Percentiles rank a stretch among this genome's conserved stretches.
phyloP scores from a whole-genome alignment of 1,140 invertebrate genomes.

The Brachionus asplanchnoidis region DNA sequence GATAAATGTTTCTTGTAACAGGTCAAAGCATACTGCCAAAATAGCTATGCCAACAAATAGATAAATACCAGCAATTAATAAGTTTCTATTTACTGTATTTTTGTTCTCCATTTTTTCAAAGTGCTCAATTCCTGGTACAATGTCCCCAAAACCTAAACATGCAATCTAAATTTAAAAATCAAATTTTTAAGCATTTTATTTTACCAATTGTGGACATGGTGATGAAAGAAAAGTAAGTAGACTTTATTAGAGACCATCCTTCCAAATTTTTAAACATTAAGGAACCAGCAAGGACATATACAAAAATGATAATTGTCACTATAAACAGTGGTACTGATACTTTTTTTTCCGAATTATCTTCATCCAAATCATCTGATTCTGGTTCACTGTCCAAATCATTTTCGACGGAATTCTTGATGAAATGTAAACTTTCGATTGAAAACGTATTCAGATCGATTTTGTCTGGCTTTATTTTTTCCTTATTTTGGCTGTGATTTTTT shows the following conservation, averaged over 20 bases:
- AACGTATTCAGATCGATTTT: background rate
- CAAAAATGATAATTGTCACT: background rate
- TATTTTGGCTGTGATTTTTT: background rate
- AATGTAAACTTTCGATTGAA: background rate
- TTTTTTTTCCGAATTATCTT: background rate
- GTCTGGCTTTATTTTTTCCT: background rate
- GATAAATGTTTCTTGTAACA: conserved; percentile 36
- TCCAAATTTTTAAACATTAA: background rate
- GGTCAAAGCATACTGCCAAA: conserved; percentile 39
- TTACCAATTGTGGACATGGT: conserved; percentile 39
- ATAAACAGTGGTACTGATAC: conserved; percentile 4
- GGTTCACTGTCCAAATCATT: background rate
- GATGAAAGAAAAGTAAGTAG: conserved; percentile 23
- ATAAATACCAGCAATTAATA: background rate
- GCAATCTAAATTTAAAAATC: background rate
- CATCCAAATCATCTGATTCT: background rate
- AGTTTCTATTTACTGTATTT: background rate
- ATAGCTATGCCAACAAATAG: conserved; percentile 25
- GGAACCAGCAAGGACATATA: background rate
- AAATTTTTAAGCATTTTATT: background rate
- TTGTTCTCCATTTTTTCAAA: background rate
- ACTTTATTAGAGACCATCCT: background rate
- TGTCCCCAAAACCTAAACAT: conserved; percentile 37
- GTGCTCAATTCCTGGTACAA: background rate
- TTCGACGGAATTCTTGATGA: conserved; percentile 10